These are phyloP conservation scores for Schizopygopsis malacanthus DNA, from an alignment of 2,797 vertebrate species.

Conservation along the genomic window DNA sequence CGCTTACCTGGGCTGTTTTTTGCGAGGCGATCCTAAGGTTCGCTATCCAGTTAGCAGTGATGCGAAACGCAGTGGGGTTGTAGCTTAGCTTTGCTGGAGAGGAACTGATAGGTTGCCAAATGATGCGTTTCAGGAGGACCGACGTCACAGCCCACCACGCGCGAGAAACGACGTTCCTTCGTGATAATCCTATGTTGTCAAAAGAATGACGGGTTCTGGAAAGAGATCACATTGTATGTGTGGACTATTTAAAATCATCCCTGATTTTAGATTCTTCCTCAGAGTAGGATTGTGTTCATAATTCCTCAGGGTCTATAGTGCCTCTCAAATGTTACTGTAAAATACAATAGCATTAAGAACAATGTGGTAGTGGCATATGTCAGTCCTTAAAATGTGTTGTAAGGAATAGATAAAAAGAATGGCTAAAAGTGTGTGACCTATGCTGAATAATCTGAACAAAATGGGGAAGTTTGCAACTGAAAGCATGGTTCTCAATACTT, in stretches of 20 bases:
- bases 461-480: not conserved
- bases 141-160: conserved; percentile 20
- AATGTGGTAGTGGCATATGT: not conserved
- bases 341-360: not conserved
- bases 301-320: not conserved
- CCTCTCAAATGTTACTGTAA: not conserved
- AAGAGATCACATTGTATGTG: not conserved
- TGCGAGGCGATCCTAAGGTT: not conserved
- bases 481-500: not conserved
- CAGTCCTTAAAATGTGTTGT: not conserved
- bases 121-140: conserved; percentile 22
- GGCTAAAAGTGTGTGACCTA: not conserved
- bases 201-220: not conserved
- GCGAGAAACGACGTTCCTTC: not conserved
- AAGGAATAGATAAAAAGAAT: not conserved
- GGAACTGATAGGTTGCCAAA: conserved; percentile 51
- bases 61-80: conserved; percentile 25
- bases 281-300: not conserved
- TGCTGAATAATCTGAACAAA: not conserved
- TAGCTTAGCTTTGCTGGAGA: conserved; percentile 37
- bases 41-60: conserved; percentile 9
- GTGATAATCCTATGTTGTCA: not conserved
- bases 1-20: conserved; percentile 17
- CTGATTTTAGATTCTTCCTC: not conserved
- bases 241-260: too few relatives aligned